Base-by-base conservation (phyloP, 1,140 invertebrate genomes). In the Cherax destructor region DNA sequence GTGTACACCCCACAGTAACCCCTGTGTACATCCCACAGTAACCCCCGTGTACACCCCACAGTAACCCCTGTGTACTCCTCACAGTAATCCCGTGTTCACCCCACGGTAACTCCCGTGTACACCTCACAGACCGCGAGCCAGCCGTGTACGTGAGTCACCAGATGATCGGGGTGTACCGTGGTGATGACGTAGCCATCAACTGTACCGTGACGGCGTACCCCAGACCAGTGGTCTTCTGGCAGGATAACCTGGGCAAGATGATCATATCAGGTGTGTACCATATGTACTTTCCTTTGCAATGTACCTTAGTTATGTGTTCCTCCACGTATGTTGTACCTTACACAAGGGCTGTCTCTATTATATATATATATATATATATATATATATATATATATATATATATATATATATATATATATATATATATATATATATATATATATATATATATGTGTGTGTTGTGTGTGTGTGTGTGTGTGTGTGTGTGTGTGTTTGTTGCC, bases 141-240 rank as follows among this genome's bases (percentile, higher is more conserved):
- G 92, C 91, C 7, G 92, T 93, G 16, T 79, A 83, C 47, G 80
- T 93, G 49, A 91, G 90, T 52, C 89, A 88, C 49, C 92, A 93
- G 85, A 93, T 93, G 92, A 88, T 93, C 16, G 92, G 88, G 0
- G 92, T 91, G n/a, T 91, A 91, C 86, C 85, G 80, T 1, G 92
- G 89, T 7, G 92, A 93, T 69, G 86, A 91, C 61, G 90, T 93
- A n/a, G 83, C 88, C 72, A 91, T 93, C 74, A 93, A 93, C 86
- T 93, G 92, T 76, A 91, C 89, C 9, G 89, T 93, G 41, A 93
- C 88, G 59, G 92, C 92, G 3, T 93, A 91, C 83, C 92, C 92
- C 4, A 61, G 89, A 24, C 92, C 92, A 4, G 92, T 93, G 5
- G 92, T 93, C 4, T 88, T 93, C 50, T 93, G 92, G 92, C 89